Base-by-base conservation (phyloP, 2,888 invertebrate species). In the Rhagium mordax region DNA sequence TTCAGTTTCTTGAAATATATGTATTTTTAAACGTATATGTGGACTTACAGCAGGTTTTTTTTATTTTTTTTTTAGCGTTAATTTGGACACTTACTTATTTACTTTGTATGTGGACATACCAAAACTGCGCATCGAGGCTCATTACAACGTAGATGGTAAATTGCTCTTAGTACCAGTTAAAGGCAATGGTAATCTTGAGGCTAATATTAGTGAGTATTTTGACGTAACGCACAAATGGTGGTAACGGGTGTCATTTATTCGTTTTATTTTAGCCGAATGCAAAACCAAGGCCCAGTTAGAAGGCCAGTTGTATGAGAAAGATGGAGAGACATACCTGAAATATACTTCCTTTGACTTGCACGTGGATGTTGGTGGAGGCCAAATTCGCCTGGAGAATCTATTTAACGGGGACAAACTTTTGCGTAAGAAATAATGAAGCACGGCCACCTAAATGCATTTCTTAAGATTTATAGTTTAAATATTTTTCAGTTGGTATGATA, bases 341-440 rank as follows among this genome's bases (percentile, higher is more conserved):
- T 87, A 90, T 70, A 85, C 81, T 15, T 86, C 87, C 0, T 87
- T 90, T 67, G 84, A 86, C 1, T 80, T 91, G 69, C 89, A 89
- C 79, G 85, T 89, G 5, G 84, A 86, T 55, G 85, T 91, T 8
- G 89, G 88, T 21, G 88, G 88, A 51, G 91, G 90, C 20, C 81
- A 84, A 10, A 84, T 91, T 0, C 81, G 86, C 6, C 81, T 91
- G 21, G 89, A 89, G 13, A 91, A 91, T 83, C 82, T 91, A 4
- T 91, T 91, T 79, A 88, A 88, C 65, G 90, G 90, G 15, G 90
- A 91, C 76, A 89, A 88, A 79, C 84, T 88, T 2, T 85, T 91
- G 72, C 89, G 91, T 87, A 82, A 86, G 79, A 16, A 49, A 33
- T 10, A 1, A 4, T 29, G 29, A 29, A 8, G 29, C n/a, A n/a